Conservation (phyloP, 1,140 invertebrate species). For the Rhizoglyphus robini region DNA sequence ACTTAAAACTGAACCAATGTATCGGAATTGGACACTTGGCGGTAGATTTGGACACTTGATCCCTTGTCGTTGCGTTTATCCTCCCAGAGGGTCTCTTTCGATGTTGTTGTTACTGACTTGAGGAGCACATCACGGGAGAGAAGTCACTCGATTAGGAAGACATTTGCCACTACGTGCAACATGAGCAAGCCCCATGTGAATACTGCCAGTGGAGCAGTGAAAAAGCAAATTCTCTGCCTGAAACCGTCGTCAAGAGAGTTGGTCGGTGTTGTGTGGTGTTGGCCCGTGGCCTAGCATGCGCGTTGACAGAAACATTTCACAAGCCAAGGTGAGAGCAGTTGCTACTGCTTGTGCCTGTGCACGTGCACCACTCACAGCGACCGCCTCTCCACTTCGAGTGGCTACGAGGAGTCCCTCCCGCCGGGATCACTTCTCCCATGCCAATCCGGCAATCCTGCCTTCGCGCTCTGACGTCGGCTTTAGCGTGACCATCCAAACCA, state of each 20-base stretch:
- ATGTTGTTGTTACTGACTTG: background rate
- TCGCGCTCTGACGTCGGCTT: too few relatives aligned
- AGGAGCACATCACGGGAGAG: background rate
- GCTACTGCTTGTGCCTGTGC: too few relatives aligned
- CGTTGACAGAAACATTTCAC: background rate
- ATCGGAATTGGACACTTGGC: conserved; percentile 7
- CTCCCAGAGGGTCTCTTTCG: background rate
- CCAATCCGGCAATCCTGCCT: too few relatives aligned
- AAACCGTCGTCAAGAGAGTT: background rate
- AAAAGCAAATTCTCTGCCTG: background rate
- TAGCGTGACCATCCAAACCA: too few relatives aligned
- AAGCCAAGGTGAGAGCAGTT: too few relatives aligned
- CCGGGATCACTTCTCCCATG: too few relatives aligned
- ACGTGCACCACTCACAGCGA: too few relatives aligned
- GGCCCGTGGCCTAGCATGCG: background rate
- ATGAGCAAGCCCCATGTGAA: background rate
- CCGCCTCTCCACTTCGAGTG: too few relatives aligned
- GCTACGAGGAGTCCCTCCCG: too few relatives aligned
- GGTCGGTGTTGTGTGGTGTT: too few relatives aligned
- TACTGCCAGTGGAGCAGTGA: background rate
- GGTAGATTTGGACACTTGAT: conserved; percentile 6
- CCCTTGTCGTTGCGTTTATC: conserved; percentile 11
- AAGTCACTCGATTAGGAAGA: conserved; percentile 15
- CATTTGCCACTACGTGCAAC: conserved; percentile 5
- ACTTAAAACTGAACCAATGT: background rate